Base-by-base conservation (phyloP, 2,113 vertebrate species). In the Anguilla japonica region DNA sequence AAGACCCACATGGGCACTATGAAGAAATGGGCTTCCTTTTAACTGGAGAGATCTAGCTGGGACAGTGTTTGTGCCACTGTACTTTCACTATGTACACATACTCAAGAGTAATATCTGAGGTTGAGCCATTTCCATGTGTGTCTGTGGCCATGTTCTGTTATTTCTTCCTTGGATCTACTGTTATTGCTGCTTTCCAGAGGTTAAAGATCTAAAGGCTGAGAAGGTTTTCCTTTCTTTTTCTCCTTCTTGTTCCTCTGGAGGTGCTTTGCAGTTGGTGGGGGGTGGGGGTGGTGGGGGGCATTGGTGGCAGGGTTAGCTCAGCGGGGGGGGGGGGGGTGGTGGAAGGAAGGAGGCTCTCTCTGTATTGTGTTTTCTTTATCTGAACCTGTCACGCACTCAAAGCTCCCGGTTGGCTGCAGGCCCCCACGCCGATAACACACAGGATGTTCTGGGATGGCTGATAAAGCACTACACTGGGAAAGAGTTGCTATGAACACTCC, bases 391-490 rank as follows among this genome's bases (percentile, higher is more conserved):
- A 90, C 75, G 41, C 88, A 92, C 88, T 86, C 89, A 34, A 83
- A 90, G 88, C 89, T 87, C 67, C 50, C 81, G 88, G 60, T 83
- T 94, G 90, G 89, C 88, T 92, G 91, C 79, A 26, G 85, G 43
- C 75, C 43, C 34, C 87, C 85, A 82, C 34, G 82, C 90, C 90
- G 88, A 90, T 93, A 89, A 88, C 90, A 91, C 84, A 92, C 92
- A 94, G 93, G 93, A 95, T 93, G 91, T 96, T 90, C 91, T 92
- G 90, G 90, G 90, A 90, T 92, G 87, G 34, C 26, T 90, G 93
- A 95, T 95, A 94, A 94, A 78, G 53, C 15, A 41, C 89, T 63
- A 20, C 9, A 34, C 53, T 78, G n/a, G 41, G 91, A 92, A 90
- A 89, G 88, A 79, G 80, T 89, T 88, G n/a, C 87, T 83, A 89